A percentile compares a stretch with the other conserved stretches of the same genome.
Conservation (phyloP, 2,888 invertebrate species). For the Zygogramma bicolorata region DNA sequence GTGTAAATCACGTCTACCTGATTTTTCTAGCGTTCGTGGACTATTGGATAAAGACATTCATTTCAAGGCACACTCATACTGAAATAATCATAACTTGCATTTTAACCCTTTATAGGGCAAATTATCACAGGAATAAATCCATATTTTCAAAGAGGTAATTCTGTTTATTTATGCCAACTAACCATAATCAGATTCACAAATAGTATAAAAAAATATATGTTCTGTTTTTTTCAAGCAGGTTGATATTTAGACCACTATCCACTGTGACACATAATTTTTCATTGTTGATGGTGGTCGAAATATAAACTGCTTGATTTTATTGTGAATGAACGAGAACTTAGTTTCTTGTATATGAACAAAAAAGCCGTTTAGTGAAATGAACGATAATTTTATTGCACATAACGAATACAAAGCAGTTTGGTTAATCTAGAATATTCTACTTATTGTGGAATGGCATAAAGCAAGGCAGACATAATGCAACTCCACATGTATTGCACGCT, state of each 20-base stretch:
- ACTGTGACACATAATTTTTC: too few species aligned
- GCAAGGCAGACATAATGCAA: background rate
- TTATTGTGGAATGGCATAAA: background rate
- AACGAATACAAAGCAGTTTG: background rate
- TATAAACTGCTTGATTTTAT: background rate
- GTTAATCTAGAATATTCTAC: background rate
- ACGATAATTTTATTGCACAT: background rate
- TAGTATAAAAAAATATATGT: too few species aligned
- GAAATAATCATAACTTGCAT: too few species aligned
- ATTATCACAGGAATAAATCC: background rate
- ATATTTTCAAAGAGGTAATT: background rate
- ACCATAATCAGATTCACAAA: background rate
- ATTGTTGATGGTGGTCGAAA: background rate
- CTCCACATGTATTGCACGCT: background rate
- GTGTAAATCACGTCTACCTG: too few species aligned
- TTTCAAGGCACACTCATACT: too few species aligned
- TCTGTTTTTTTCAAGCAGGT: background rate
- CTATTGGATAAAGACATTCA: too few species aligned
- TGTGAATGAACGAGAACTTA: too few species aligned
- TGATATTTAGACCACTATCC: background rate
- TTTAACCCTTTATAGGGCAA: conserved; percentile 12
- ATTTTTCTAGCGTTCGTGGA: too few species aligned
- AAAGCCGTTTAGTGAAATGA: too few species aligned
- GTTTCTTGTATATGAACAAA: too few species aligned
- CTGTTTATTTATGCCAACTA: too few species aligned